Percentiles rank a stretch among this genome's conserved stretches.
Evolutionary conservation across 2,113 vertebrate species (phyloP).

Genomic region (Emydura subglobosa): DNA sequence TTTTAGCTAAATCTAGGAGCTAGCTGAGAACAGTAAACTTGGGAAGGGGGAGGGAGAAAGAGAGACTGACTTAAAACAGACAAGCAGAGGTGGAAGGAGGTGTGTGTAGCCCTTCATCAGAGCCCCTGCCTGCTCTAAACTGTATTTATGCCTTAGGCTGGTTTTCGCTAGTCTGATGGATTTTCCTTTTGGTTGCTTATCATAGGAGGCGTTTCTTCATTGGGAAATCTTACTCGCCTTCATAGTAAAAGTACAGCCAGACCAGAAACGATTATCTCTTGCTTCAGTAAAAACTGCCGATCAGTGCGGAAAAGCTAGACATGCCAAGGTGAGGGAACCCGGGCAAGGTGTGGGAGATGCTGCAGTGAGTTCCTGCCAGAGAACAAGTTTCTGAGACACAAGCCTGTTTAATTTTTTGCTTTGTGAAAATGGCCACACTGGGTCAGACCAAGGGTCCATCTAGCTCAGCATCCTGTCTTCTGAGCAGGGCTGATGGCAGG

Average conservation of each 20-base stretch:
- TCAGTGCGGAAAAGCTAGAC: slow-evolving; percentile 12
- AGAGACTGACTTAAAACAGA: rapidly evolving
- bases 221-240: neutral
- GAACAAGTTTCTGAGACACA: slow-evolving; percentile 64
- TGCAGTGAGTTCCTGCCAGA: neutral
- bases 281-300: slow-evolving; percentile 59
- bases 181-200: neutral
- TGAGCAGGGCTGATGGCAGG: no score
- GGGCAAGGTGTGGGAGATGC: neutral
- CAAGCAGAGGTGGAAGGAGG: neutral
- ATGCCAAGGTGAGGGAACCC: slow-evolving; percentile 19
- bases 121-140: neutral
- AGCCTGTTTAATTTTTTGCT: slow-evolving; percentile 15
- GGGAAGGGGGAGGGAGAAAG: rapidly evolving
- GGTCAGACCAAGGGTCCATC: no score
- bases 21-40: neutral
- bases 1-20: neutral
- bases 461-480: no score
- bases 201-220: slow-evolving; percentile 23
- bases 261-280: neutral
- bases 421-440: neutral
- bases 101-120: neutral
- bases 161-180: neutral
- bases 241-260: neutral
- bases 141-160: neutral